phyloP scores from a whole-genome alignment of 2,888 invertebrate species.

The Nudaria mundana region DNA sequence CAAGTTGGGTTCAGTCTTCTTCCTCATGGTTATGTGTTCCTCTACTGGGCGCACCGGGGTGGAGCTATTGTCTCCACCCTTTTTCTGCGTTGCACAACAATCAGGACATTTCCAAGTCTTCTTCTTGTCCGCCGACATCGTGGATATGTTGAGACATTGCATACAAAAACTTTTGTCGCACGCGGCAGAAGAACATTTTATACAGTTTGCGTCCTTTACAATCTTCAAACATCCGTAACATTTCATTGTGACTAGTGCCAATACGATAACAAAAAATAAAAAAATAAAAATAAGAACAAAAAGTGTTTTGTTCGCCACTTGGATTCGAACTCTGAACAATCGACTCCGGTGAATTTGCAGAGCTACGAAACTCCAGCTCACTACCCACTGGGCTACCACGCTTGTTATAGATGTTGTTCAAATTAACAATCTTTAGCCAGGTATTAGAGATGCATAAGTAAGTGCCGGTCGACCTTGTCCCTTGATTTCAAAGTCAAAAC shows the following conservation, averaged over 20 bases:
- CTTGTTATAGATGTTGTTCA: too few species aligned
- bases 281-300: too few species aligned
- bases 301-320: too few species aligned
- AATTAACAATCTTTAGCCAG: too few species aligned
- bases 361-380: too few species aligned
- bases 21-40: background rate
- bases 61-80: background rate
- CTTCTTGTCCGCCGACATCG: background rate
- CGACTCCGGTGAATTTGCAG: too few species aligned
- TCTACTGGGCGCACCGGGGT: background rate
- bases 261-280: too few species aligned
- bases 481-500: too few species aligned
- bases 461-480: too few species aligned
- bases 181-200: background rate
- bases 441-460: too few species aligned
- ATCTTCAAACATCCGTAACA: background rate
- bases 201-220: slow-evolving; percentile 8
- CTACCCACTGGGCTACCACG: too few species aligned
- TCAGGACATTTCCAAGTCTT: background rate
- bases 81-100: background rate
- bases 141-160: background rate
- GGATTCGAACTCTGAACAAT: too few species aligned
- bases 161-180: background rate
- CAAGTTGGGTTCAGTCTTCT: background rate
- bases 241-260: background rate